Base-by-base conservation (phyloP, 2,797 vertebrate genomes). In the Melanotaenia maccullochi region DNA sequence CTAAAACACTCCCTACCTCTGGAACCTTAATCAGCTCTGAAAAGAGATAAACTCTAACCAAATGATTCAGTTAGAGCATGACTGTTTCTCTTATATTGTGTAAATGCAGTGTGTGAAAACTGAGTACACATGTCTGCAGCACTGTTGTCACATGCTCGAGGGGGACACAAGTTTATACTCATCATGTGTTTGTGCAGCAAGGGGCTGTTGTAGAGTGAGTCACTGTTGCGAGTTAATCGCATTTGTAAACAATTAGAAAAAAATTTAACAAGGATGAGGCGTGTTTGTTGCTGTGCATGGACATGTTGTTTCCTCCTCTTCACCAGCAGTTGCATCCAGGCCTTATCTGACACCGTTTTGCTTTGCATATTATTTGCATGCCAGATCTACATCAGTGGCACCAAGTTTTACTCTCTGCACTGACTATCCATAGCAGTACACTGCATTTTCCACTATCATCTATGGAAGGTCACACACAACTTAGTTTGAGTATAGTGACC, bases 341-440 rank as follows among this genome's bases (percentile, higher is more conserved):
- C 79, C 72, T 85, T 81, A 92, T 84, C 90, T 83, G 91, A 80
- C 84, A 62, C 63, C 55, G 80, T 82, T 91, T 83, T 75, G 69
- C 74, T 94, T 95, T 94, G 90, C 92, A 94, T 94, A 81, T 1
- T 0, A 91, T 95, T 94, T 94, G 91, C 93, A 94, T 94, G 72
- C 14, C 40, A 67, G 59, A 28, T 65, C 65, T 76, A 81, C 66
- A 65, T 75, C 67, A 63, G 83, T 71, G 84, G 75, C 75, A 79
- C 72, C 72, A 79, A 83, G 86, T 89, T 84, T 69, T 63, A 65
- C 58, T 74, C 63, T 78, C 63, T 33, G 65, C 35, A 33, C 61
- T 66, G n/a, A 54, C 61, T 59, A 69, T n/a, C 16, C n/a, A 33
- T 2, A 59, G 66, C 60, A 24, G 44, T 25, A 42, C 25, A 60